phyloP scores from a whole-genome alignment of 2,113 vertebrate species.

The Agapornis roseicollis region DNA sequence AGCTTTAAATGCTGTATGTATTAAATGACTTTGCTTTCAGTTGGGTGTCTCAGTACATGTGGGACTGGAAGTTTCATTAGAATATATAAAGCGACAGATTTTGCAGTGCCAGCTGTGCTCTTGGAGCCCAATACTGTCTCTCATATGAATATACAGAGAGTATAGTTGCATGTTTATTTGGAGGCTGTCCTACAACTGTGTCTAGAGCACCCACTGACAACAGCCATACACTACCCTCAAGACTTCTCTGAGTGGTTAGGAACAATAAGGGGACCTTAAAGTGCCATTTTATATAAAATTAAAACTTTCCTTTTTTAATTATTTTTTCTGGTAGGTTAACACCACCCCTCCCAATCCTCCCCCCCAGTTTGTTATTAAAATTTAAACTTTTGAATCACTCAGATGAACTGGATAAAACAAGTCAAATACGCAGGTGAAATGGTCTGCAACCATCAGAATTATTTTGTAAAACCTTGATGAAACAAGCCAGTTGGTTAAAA shows the following conservation, averaged over 20 bases:
- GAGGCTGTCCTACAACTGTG: background rate
- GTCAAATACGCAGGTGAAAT: background rate
- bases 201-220: background rate
- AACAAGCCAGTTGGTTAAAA: background rate
- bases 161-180: background rate
- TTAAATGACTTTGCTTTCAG: slow-evolving; percentile 2
- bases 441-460: background rate
- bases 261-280: background rate
- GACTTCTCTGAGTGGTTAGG: background rate
- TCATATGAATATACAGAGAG: background rate
- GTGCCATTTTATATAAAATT: background rate
- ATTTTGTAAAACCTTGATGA: background rate
- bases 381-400: background rate
- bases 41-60: background rate
- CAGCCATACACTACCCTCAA: background rate
- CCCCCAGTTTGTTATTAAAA: background rate
- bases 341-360: background rate
- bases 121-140: background rate
- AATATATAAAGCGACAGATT: background rate
- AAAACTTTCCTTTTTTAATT: background rate
- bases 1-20: background rate
- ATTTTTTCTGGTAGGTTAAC: background rate
- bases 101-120: background rate
- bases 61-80: background rate
- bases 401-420: background rate